Evolutionary conservation across 1,140 invertebrate species (phyloP), one percentile per base, ranked within the genome.

Genomic region (Bemisia tabaci): DNA sequence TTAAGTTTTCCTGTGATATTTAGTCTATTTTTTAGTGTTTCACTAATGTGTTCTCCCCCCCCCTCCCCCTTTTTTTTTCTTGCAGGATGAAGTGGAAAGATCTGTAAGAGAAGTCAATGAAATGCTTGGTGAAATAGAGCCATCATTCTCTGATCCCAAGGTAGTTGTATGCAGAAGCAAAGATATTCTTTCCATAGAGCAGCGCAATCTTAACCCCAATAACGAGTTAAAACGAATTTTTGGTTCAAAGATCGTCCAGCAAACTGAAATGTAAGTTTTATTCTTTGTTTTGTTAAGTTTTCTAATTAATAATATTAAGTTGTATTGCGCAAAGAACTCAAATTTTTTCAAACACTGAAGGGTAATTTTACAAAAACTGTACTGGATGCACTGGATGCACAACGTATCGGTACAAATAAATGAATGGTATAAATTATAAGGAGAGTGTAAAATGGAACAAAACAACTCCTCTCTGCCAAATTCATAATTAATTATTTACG

Each of bases 201-300:
- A 83, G 64, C 90, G 88, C 74, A 80, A 91, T 77, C 77, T 95
- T 2, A 93, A 92, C 79, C 83, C 87, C 27, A 86, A 87, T 65
- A 90, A 91, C 79, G 93, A 95, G 79, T 78, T 94, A 68, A 88
- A 86, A 67, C 84, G 84, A 72, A 89, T 92, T 71, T 95, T 95
- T 82, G 92, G 92, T 5, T 86, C 87, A 12, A 87, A 87, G 76
- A 86, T 89, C 65, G 81, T 91, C 22, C 85, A 87, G 74, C 62
- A 62, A 26, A 59, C 68, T 60, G 82, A 86, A 79, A 75, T 22
- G 26, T 64, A 64, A 27, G 63, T n/a, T 65, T 65, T 69, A 26
- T 62, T 17, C 48, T 48, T 24, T 17, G 26, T 61, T 9, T 26
- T 39, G 48, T 21, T 21, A 64, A 66, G 22, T 62, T 22, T 17